Base-by-base conservation (phyloP, 2,888 invertebrate species). In the Pollenia griseotomentosa region DNA sequence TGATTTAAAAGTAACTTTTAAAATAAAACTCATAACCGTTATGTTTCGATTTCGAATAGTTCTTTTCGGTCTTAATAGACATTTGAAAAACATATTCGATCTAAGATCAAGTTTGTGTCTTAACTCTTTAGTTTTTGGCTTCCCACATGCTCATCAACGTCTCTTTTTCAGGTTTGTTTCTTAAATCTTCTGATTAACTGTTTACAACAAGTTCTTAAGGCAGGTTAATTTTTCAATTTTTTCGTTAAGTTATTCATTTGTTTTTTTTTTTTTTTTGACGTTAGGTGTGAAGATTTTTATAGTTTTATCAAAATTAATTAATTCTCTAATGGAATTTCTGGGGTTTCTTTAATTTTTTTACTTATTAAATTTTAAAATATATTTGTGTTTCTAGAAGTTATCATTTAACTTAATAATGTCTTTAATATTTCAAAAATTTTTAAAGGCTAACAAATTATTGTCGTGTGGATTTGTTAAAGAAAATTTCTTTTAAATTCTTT, bases 141-240 rank as follows among this genome's bases (percentile, higher is more conserved):
- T 1, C 11, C 48, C 6, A 11, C 19, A 59, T 46, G 10, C 1
- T 11, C 11, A 66, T 16, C 33, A n/a, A 46, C n/a, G 23, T 23
- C 23, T 46, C 46, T 66, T 9, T 53, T 40, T 68, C 42, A 65
- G 23, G 70, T 65, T 74, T 23, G 40, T 70, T 51, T 14, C 79
- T 71, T 82, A 79, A 79, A 71, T 82, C 74, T 82, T 70, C 75
- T 63, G 71, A 57, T 51, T 70, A 48, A 66, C n/a, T 59, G 33
- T 46, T 44, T n/a, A 19, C 2, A 8, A 44, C 8, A 65, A 55
- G 12, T 40, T 33, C 23, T n/a, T 51, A 19, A 23, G 46, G 53
- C 44, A 65, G 12, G 44, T 55, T 51, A 19, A 63, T 23, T 19
- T 63, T 74, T 51, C 23, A 57, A 46, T 5, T 55, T n/a, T 81